These are phyloP conservation scores for Oxyruncus cristatus DNA, from an alignment of 2,113 vertebrate species.

Conservation along the genomic window DNA sequence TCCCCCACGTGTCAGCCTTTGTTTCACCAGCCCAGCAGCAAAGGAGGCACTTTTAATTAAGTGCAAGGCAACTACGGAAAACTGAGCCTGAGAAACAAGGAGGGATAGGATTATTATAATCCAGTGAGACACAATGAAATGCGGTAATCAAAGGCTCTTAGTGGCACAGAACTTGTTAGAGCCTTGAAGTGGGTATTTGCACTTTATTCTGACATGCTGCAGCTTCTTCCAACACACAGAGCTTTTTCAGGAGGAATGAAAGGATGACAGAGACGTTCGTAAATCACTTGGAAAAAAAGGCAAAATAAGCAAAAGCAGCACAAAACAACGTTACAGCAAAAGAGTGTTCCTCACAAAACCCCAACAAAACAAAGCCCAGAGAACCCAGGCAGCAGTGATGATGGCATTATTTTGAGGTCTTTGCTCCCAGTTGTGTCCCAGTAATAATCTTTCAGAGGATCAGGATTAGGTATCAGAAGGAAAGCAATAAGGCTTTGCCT, in stretches of 20 bases:
- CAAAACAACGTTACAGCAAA: background rate
- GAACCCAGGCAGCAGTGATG: background rate
- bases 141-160: conserved; percentile 51
- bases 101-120: conserved; percentile 49
- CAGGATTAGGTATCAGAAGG: background rate
- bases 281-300: background rate
- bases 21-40: background rate
- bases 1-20: background rate
- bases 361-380: background rate
- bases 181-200: conserved; percentile 5
- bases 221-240: background rate
- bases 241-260: background rate
- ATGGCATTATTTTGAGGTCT: background rate
- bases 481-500: background rate
- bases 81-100: conserved; percentile 11
- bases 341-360: background rate
- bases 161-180: conserved; percentile 2
- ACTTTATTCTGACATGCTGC: background rate
- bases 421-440: background rate
- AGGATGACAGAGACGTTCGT: fast-evolving
- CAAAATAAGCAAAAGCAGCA: background rate
- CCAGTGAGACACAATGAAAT: conserved; percentile 52
- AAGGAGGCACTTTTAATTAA: conserved; percentile 51
- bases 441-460: background rate
- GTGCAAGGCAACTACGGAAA: background rate